Evolutionary conservation across 2,888 invertebrate species (phyloP).

Genomic region (Liopterus haemorrhoidalis): DNA sequence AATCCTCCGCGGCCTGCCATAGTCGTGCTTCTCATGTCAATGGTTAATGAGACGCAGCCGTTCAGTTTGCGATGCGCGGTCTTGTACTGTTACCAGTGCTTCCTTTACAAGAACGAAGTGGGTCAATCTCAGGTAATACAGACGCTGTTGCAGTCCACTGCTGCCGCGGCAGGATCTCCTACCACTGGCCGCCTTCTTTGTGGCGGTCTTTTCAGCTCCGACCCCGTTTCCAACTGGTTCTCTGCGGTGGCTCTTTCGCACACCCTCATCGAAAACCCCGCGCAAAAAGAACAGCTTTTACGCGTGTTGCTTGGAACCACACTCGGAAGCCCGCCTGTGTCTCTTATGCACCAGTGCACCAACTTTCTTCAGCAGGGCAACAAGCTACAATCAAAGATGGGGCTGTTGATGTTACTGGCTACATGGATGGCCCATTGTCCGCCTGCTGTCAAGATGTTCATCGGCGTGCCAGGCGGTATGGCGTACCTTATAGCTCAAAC

Average conservation of each 20-base stretch:
- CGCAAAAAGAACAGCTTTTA: conserved; percentile 83
- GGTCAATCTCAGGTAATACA: conserved; percentile 85
- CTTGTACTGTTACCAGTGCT: conserved; percentile 95
- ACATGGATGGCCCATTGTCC: conserved; percentile 85
- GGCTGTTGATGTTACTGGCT: conserved; percentile 82
- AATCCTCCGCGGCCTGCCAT: conserved; percentile 91
- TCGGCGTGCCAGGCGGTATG: conserved; percentile 72
- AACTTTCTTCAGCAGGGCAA: conserved; percentile 75
- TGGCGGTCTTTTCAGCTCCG: conserved; percentile 83
- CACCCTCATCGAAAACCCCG: conserved; percentile 76
- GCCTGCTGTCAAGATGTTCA: conserved; percentile 73
- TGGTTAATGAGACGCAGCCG: conserved; percentile 98
- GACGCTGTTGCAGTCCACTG: conserved; percentile 82
- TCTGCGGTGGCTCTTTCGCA: conserved; percentile 88
- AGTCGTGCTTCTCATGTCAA: conserved; percentile 92
- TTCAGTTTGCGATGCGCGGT: conserved; percentile 85
- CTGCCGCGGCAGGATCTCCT: conserved; percentile 64
- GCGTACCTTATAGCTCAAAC: conserved; percentile 79
- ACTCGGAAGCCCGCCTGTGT: conserved; percentile 76
- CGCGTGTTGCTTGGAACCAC: conserved; percentile 85
- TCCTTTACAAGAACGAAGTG: conserved; percentile 84
- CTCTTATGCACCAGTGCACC: conserved; percentile 84
- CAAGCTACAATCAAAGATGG: conserved; percentile 78
- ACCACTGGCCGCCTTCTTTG: conserved; percentile 87
- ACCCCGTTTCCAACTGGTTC: conserved; percentile 92